Base-by-base conservation (phyloP, 2,888 invertebrate genomes). In the Lasioglossum oenotherae region DNA sequence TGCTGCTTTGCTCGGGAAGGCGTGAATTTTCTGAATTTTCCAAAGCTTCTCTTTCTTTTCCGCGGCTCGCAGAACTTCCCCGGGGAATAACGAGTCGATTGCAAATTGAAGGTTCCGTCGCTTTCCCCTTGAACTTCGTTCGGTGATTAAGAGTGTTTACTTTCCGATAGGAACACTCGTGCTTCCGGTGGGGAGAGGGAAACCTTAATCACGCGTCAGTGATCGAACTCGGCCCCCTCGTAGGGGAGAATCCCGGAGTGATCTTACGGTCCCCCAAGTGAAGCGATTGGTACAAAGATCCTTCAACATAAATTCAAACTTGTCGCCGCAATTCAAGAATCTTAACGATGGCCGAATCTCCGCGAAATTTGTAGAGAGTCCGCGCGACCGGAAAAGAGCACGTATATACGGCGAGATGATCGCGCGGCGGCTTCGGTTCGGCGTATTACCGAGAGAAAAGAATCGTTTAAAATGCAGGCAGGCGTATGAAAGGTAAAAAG, bases 401-500 rank as follows among this genome's bases (percentile, higher is more conserved):
- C 53, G 38, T 38, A 31, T 31, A 31, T 31, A 41, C 69, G 4
- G n/a, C 4, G n/a, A 38, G 69, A 71, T 71, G 38, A 41, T 72
- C 41, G 31, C 27, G 44, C 19, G n/a, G 78, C 67, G 75, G 53
- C 84, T 46, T 74, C 19, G 57, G n/a, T 35, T 57, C 53, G 53
- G 67, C 8, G 53, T 76, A 67, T 75, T 72, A 27, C 31, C 6
- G n/a, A 38, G 44, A 27, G 41, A 23, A 60, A 49, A 60, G 27
- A 75, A 74, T 78, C 76, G 72, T 69, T 84, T 77, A 87, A 82
- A 76, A 72, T 38, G 64, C 64, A 60, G 27, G 38, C 80, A 67
- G 27, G 27, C 82, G 73, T 79, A 80, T 74, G 80, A 76, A 80
- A 78, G 86, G 60, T 75, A 60, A 73, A 87, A 87, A 84, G 75